phyloP scores from a whole-genome alignment of 2,888 invertebrate genomes.

The Lasioglossum figueresi region DNA sequence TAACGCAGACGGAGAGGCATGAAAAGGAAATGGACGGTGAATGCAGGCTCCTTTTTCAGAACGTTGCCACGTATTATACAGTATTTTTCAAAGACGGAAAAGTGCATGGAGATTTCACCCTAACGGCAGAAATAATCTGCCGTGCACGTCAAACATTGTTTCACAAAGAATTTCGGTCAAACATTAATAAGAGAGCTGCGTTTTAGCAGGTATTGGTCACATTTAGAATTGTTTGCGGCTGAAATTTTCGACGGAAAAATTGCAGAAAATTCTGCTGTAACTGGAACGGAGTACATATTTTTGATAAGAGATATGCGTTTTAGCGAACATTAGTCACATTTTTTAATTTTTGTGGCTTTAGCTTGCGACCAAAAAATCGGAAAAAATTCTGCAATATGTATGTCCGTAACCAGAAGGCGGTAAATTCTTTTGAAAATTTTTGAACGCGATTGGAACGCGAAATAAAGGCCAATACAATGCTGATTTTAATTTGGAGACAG shows the following conservation, averaged over 20 bases:
- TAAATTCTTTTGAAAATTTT: neutral
- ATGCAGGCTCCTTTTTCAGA: neutral
- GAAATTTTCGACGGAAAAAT: neutral
- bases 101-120: neutral
- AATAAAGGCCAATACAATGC: no score
- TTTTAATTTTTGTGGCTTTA: neutral
- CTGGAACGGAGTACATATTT: neutral
- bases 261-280: neutral
- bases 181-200: neutral
- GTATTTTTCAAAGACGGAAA: neutral
- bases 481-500: no score
- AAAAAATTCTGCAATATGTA: neutral
- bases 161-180: neutral
- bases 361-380: neutral
- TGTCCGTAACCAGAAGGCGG: neutral
- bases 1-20: neutral
- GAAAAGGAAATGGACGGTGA: neutral
- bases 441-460: no score
- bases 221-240: neutral
- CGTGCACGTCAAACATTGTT: neutral
- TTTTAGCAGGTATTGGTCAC: neutral
- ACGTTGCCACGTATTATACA: neutral
- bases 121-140: neutral
- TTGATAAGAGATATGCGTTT: neutral
- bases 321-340: neutral